Conservation (phyloP, 2,797 vertebrate species). For the Onychomys torridus region DNA sequence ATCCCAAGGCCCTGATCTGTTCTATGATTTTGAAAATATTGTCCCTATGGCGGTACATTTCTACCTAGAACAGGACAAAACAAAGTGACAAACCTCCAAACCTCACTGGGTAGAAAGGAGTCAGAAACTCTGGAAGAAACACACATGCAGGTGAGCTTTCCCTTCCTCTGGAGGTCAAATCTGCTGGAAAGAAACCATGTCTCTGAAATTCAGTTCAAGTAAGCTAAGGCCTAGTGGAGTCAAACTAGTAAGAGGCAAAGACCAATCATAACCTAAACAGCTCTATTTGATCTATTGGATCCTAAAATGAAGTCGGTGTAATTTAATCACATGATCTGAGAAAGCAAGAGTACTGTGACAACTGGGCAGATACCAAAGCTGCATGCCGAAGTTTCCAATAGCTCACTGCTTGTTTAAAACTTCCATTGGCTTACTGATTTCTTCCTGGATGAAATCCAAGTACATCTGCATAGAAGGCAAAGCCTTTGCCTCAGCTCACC, state of each 20-base stretch:
- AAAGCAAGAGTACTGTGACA: not conserved
- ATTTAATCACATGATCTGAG: not conserved
- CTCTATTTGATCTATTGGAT: not conserved
- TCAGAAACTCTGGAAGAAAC: not conserved
- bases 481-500: not conserved
- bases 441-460: conserved; percentile 32
- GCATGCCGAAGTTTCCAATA: not conserved
- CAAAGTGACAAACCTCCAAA: not conserved
- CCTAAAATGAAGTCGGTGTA: not conserved
- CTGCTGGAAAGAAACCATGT: not conserved
- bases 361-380: not conserved
- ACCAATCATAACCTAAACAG: not conserved
- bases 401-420: not conserved
- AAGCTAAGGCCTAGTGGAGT: not conserved
- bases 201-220: not conserved
- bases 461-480: not conserved
- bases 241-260: not conserved
- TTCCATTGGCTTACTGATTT: not conserved
- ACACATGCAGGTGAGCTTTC: not conserved
- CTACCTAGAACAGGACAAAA: not conserved
- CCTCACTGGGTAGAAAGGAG: not conserved
- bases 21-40: not conserved
- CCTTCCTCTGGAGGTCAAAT: not conserved
- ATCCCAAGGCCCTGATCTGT: not conserved
- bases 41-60: not conserved